These are phyloP conservation scores for Xylota sylvarum DNA, from an alignment of 2,888 invertebrate genomes.

Conservation along the genomic window DNA sequence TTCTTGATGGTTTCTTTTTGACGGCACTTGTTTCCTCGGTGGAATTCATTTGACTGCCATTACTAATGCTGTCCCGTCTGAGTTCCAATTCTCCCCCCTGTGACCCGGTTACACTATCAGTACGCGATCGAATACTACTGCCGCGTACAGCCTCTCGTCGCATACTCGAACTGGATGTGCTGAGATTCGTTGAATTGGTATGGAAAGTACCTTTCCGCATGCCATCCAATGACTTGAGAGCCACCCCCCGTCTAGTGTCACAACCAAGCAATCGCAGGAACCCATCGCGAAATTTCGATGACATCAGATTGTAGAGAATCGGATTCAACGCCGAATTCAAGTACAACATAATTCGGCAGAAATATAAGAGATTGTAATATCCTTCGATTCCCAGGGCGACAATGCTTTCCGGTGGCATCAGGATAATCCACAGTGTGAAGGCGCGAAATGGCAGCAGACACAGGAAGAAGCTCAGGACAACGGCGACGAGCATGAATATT, in stretches of 20 bases:
- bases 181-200: constrained; percentile 80
- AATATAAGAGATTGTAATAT: constrained; percentile 93
- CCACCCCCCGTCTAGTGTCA: constrained; percentile 60
- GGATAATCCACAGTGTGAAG: constrained; percentile 94
- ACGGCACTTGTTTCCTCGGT: constrained; percentile 25
- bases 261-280: constrained; percentile 89
- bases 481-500: constrained; percentile 95
- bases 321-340: constrained; percentile 96
- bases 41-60: constrained; percentile 53
- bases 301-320: constrained; percentile 95
- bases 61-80: constrained; percentile 47
- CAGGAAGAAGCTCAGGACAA: constrained; percentile 95
- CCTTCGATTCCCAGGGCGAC: constrained; percentile 90
- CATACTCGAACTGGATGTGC: constrained; percentile 77
- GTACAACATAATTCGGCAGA: constrained; percentile 94
- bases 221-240: constrained; percentile 68
- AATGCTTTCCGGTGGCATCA: constrained; percentile 89
- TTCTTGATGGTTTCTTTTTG: constrained; percentile 54
- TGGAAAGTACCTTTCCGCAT: constrained; percentile 79
- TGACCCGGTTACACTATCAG: constrained; percentile 38
- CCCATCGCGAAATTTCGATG: constrained; percentile 94
- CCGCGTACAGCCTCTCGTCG: constrained; percentile 67
- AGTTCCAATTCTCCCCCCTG: constrained; percentile 36
- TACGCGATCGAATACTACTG: constrained; percentile 61
- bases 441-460: constrained; percentile 96